Evolutionary conservation across 2,888 invertebrate species (phyloP), one percentile per base, ranked within the genome.

Genomic region (Coecobrya sp.): DNA sequence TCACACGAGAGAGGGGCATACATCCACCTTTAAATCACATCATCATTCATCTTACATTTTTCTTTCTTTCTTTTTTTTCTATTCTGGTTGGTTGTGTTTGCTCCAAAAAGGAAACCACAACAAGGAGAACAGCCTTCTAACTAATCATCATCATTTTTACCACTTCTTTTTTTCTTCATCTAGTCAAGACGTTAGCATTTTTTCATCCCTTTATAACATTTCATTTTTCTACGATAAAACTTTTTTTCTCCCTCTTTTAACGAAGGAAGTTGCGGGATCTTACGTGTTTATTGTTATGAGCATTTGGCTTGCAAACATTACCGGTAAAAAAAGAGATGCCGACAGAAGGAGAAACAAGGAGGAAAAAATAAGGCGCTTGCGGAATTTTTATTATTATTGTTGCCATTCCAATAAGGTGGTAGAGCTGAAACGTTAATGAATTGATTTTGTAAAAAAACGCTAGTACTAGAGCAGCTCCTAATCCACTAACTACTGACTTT

Each of bases 181-280:
- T 65, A 10, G 62, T 22, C 22, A 25, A 11, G 62, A 27, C 59
- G 3, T 0, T 22, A 25, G 27, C 22, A 11, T 59, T 59, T 25
- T 65, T 65, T 19, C 25, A 10, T 27, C 4, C 10, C 10, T 45
- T 73, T 73, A 52, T 81, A 3, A 25, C 27, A 30, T 81, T 81
- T 55, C 25, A 36, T 76, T 10, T 36, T 42, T 16, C 10, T 73
- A 19, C 45, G 5, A 13, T 62, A 22, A 45, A 62, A 25, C 49
- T 45, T 49, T 25, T 76, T 49, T 49, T 25, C 45, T 25, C n/a
- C 3, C 13, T 22, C 11, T 70, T 36, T 65, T 42, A 59, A 45
- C 25, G 45, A 79, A 55, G 79, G 79, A 87, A 87, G 87, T 87
- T 87, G 87, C 87, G 87, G 87, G 76, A 87, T 87, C 79, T 87